Evolutionary conservation across 2,113 vertebrate genomes (phyloP).

Genomic region (Pyxicephalus adspersus): DNA sequence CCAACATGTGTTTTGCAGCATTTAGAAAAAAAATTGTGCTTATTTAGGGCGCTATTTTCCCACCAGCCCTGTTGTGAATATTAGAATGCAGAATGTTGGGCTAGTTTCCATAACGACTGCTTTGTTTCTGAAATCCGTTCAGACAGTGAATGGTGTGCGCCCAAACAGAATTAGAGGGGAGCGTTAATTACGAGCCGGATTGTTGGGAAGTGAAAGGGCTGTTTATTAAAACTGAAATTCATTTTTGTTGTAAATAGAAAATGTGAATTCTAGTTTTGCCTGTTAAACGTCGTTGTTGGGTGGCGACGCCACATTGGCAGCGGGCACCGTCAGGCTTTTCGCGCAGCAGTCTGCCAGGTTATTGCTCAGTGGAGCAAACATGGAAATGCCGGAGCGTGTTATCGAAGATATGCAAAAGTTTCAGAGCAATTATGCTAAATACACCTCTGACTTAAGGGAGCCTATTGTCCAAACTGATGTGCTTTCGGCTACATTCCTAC

Average conservation of each 20-base stretch:
- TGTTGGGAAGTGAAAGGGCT: conserved; percentile 32
- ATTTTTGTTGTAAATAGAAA: conserved; percentile 24
- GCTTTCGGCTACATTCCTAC: not conserved
- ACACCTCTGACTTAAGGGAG: conserved; percentile 21
- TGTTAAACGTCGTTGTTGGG: not conserved
- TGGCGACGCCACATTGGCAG: not conserved
- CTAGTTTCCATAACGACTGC: conserved; percentile 38
- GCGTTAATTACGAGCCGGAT: conserved; percentile 40
- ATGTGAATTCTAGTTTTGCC: conserved; percentile 12
- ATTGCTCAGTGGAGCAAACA: conserved; percentile 32
- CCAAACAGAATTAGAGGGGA: conserved; percentile 18
- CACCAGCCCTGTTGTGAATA: not conserved
- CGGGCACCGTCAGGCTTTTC: conserved; percentile 13
- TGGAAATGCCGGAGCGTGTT: conserved; percentile 33
- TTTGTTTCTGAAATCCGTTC: conserved; percentile 22
- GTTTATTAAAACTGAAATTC: conserved; percentile 46
- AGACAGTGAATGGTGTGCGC: not conserved
- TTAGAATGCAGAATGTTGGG: conserved; percentile 8
- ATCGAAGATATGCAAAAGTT: conserved; percentile 9
- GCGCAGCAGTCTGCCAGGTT: not conserved
- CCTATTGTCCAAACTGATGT: conserved; percentile 10
- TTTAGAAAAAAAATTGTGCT: too few species aligned
- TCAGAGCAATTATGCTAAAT: conserved; percentile 32
- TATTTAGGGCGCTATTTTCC: conserved; percentile 2
- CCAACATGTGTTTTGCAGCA: too few species aligned